Evolutionary conservation across 2,113 vertebrate genomes (phyloP).

Genomic region (Trematomus loennbergii): DNA sequence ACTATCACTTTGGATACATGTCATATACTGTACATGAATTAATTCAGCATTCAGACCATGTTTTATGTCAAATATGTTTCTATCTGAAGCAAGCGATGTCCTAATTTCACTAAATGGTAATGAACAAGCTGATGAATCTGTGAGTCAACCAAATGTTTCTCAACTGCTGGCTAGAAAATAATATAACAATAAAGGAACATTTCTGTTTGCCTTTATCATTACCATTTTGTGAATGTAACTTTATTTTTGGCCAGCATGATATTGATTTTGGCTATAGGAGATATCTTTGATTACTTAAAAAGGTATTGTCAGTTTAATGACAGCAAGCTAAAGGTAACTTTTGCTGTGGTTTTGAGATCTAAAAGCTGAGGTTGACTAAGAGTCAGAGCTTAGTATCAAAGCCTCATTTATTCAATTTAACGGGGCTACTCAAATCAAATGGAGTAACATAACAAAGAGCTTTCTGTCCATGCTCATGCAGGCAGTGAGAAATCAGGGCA

Average conservation of each 20-base stretch:
- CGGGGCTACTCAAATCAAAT: neutral
- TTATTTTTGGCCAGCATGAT: neutral
- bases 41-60: neutral
- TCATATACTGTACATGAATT: neutral
- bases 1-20: neutral
- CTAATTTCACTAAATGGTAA: slow-evolving; percentile 10
- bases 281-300: neutral
- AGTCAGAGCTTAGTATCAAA: slow-evolving; percentile 1
- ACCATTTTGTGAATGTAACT: neutral
- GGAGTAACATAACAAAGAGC: slow-evolving; percentile 28
- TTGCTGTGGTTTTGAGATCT: neutral
- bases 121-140: slow-evolving; percentile 23
- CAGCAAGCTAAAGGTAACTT: neutral
- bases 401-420: slow-evolving; percentile 10
- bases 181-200: neutral
- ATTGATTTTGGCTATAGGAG: neutral
- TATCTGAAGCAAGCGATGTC: slow-evolving; percentile 7
- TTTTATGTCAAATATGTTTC: neutral
- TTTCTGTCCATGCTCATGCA: slow-evolving; percentile 39
- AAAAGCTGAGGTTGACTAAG: neutral
- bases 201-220: neutral
- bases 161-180: neutral
- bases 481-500: slow-evolving; percentile 60
- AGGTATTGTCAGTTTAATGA: neutral
- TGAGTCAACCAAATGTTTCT: neutral